Conservation (phyloP, 53 echinoderm and acorn worm genomes). For the Glandiceps talaboti region DNA sequence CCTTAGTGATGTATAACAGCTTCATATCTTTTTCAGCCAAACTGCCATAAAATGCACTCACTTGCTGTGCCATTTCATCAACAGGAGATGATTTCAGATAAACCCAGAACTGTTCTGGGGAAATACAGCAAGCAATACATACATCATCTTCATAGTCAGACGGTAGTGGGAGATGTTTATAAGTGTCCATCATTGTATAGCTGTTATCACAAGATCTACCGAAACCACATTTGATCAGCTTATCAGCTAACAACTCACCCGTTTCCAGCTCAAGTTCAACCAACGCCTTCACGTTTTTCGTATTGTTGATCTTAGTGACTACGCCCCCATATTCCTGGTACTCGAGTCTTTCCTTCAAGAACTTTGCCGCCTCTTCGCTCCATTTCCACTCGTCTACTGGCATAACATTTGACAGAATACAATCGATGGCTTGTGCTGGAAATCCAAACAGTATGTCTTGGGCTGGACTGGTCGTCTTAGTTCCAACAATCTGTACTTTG, state of each 20-base stretch:
- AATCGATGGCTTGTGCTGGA: constrained; percentile 73
- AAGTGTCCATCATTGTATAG: not conserved
- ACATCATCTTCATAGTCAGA: not conserved
- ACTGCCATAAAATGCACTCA: not conserved
- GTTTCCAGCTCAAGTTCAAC: not conserved
- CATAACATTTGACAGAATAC: constrained; percentile 47
- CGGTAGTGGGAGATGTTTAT: not conserved
- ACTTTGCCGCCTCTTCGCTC: not conserved
- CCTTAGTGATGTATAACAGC: not conserved
- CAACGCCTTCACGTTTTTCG: not conserved
- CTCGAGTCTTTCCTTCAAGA: not conserved
- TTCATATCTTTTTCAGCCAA: not conserved
- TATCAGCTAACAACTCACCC: not conserved
- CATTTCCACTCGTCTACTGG: constrained; percentile 20
- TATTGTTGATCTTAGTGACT: not conserved
- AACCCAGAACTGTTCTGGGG: constrained; percentile 75
- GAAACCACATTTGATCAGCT: not conserved
- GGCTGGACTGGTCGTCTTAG: not conserved
- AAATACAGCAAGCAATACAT: constrained; percentile 1
- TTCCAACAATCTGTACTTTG: constrained; percentile 6
- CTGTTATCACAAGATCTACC: not conserved
- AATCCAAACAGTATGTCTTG: constrained; percentile 16
- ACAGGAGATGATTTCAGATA: constrained; percentile 12
- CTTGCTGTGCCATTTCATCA: not conserved
- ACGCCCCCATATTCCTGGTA: not conserved